These are phyloP conservation scores for Drosophila chauvacae DNA, from an alignment of 1,140 invertebrate genomes.

Conservation along the genomic window DNA sequence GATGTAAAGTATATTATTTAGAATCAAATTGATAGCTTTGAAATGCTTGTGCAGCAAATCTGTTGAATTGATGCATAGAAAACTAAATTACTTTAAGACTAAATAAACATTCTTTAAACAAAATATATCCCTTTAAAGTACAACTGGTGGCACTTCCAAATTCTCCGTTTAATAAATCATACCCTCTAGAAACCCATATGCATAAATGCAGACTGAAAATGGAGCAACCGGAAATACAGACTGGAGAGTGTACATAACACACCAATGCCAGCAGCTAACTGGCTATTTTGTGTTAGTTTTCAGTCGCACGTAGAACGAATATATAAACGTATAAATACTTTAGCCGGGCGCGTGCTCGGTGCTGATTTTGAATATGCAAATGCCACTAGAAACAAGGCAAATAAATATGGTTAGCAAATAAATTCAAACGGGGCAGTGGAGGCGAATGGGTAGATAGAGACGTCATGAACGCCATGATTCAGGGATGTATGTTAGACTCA, in stretches of 20 bases:
- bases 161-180: conserved; percentile 5
- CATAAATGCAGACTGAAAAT: conserved; percentile 32
- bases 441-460: conserved; percentile 1
- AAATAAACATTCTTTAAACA: neutral
- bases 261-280: conserved; percentile 5
- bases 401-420: conserved; percentile 57
- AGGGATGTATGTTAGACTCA: conserved; percentile 40
- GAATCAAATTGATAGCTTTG: neutral
- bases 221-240: conserved; percentile 28
- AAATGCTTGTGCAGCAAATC: too few relatives aligned
- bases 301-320: conserved; percentile 38
- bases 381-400: conserved; percentile 46
- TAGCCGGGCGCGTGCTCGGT: conserved; percentile 20
- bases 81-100: neutral
- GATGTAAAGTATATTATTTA: neutral
- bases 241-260: neutral
- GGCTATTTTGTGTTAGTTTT: conserved; percentile 36
- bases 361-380: conserved; percentile 66
- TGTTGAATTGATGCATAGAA: too few relatives aligned
- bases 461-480: conserved; percentile 4
- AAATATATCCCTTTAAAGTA: neutral
- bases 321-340: conserved; percentile 34
- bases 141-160: neutral
- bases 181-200: conserved; percentile 8
- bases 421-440: conserved; percentile 49